These are phyloP conservation scores for Platycheirus albimanus DNA, from an alignment of 2,888 invertebrate species.

Conservation along the genomic window DNA sequence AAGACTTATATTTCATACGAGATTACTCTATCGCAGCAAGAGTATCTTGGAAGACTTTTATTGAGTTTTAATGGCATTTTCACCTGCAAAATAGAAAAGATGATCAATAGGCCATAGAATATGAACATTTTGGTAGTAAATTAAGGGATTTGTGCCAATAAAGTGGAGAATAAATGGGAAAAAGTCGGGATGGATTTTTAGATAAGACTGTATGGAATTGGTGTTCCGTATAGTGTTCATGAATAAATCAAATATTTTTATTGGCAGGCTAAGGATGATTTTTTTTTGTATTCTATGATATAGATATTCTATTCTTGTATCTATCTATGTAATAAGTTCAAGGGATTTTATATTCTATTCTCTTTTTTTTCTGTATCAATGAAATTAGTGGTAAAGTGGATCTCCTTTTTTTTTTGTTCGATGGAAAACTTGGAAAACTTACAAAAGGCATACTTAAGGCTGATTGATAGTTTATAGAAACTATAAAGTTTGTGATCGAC, in stretches of 20 bases:
- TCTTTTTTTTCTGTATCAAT: neutral
- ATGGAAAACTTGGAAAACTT: neutral
- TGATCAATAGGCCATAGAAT: slow-evolving; percentile 55
- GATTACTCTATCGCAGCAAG: slow-evolving; percentile 51
- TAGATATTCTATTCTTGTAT: neutral
- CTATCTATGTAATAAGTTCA: neutral
- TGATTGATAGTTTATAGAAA: slow-evolving; percentile 2
- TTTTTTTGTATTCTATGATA: neutral
- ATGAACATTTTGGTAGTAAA: slow-evolving; percentile 42
- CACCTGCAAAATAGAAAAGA: slow-evolving; percentile 68
- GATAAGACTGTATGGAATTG: slow-evolving; percentile 40
- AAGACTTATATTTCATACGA: neutral
- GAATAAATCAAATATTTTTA: slow-evolving; percentile 65
- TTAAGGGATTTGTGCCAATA: slow-evolving; percentile 71
- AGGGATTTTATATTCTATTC: neutral
- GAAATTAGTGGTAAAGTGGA: neutral
- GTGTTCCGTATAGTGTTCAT: no score
- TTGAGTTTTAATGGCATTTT: slow-evolving; percentile 61
- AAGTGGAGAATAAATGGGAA: slow-evolving; percentile 55
- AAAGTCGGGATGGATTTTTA: slow-evolving; percentile 44
- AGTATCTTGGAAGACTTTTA: slow-evolving; percentile 55
- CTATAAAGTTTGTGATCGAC: neutral
- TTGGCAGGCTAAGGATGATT: slow-evolving; percentile 34
- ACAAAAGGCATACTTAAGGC: neutral
- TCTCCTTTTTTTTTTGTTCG: neutral